A percentile compares a stretch with the other conserved stretches of the same genome.
Evolutionary conservation across 1,140 invertebrate species (phyloP).

Genomic region (Popillia japonica): DNA sequence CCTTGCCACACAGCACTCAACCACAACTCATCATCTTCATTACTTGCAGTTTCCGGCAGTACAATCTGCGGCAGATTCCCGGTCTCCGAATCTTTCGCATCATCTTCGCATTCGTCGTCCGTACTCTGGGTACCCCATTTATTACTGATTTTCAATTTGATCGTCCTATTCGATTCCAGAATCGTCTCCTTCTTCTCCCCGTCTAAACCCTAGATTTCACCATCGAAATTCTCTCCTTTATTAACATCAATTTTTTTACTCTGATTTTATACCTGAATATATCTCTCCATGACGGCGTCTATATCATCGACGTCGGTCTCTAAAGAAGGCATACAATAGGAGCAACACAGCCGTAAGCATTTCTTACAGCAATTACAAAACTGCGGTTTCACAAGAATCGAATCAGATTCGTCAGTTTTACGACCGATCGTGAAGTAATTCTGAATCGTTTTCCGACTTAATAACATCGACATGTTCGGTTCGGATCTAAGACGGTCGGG

Average conservation of each 20-base stretch:
- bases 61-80: neutral
- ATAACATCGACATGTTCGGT: too few relatives aligned
- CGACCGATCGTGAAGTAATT: too few relatives aligned
- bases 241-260: neutral
- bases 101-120: neutral
- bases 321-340: neutral
- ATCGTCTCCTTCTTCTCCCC: neutral
- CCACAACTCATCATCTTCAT: neutral
- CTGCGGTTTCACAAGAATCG: too few relatives aligned
- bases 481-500: too few relatives aligned
- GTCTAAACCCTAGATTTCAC: constrained; percentile 6
- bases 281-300: neutral
- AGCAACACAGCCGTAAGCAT: neutral
- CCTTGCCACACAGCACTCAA: neutral
- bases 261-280: neutral
- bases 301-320: neutral
- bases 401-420: too few relatives aligned
- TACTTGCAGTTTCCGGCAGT: neutral
- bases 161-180: neutral
- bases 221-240: neutral
- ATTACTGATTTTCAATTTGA: neutral
- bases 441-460: too few relatives aligned
- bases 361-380: neutral
- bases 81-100: neutral
- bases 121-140: neutral